phyloP scores from a whole-genome alignment of 2,797 vertebrate species.

The Hirundo rustica region DNA sequence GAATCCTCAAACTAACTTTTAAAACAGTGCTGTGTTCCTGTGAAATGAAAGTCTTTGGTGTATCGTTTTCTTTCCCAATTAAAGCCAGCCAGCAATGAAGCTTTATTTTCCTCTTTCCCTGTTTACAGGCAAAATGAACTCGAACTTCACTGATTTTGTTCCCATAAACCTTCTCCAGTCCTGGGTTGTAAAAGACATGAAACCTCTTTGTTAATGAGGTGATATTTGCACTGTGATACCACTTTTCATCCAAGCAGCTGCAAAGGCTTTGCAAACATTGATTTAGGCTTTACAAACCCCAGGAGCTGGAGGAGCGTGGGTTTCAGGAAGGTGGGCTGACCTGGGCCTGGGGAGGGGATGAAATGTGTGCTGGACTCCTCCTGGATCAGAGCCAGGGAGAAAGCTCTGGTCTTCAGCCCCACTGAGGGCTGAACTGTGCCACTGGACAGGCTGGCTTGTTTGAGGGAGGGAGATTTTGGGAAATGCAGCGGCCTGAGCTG shows the following conservation, averaged over 20 bases:
- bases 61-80: background rate
- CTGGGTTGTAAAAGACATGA: background rate
- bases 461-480: background rate
- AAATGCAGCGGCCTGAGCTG: background rate
- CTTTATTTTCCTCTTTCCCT: background rate
- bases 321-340: background rate
- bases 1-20: background rate
- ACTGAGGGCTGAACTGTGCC: background rate
- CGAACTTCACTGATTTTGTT: background rate
- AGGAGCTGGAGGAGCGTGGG: background rate
- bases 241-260: background rate
- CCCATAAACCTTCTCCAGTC: background rate
- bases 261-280: conserved; percentile 38
- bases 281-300: conserved; percentile 27
- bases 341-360: background rate
- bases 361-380: accelerated
- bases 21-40: background rate
- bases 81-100: background rate
- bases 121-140: background rate
- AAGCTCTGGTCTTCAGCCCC: background rate
- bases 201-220: conserved; percentile 41
- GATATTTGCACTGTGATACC: background rate
- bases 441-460: background rate
- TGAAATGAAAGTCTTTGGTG: background rate
- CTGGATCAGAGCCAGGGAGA: background rate